Evolutionary conservation across 2,113 vertebrate species (phyloP), one percentile per base, ranked within the genome.

Genomic region (Thamnophis sirtalis): DNA sequence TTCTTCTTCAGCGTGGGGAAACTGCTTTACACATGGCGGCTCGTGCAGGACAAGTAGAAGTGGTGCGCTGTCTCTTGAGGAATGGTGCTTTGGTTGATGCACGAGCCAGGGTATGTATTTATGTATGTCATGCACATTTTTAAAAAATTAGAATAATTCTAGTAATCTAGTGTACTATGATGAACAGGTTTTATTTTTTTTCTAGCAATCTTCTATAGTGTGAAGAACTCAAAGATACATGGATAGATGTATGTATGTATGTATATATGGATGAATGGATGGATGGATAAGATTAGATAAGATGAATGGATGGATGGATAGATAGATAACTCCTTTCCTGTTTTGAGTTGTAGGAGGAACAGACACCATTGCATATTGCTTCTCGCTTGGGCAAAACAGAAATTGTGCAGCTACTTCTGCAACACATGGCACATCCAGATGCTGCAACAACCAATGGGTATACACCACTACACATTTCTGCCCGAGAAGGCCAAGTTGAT

Each of bases 381-480:
- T 99, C 99, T 48, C 99, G 99, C 86, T 95, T 99, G 97, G 99
- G 99, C 1, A 99, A 99, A 96, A 99, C 99, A 0, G 99, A 99
- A 97, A 99, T 99, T 0, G 99, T 99, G 56, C 99, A 99, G 92
- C 97, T 99, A 73, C 97, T 99, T 84, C 97, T 99, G 6, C 99
- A 99, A 93, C 99, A 99, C 93, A 99, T 99, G 99, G 99, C 99
- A 24, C 98, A 99, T 85, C 99, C 99, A 0, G 99, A 99, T 5
- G 99, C 99, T 0, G 98, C 99, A 84, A 99, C 99, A 0, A 98
- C 98, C 33, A 99, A 99, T 0, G 99, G 99, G 10, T 99, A 99
- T 96, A 99, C 99, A 0, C 99, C 99, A 0, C 97, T 99, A 50
- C 99, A 99, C 96, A 99, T 99, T 96, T 98, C 99, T 0, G 99